Evolutionary conservation across 2,797 vertebrate species (phyloP), one percentile per base, ranked within the genome.

Genomic region (Melanotaenia parkinsoni): DNA sequence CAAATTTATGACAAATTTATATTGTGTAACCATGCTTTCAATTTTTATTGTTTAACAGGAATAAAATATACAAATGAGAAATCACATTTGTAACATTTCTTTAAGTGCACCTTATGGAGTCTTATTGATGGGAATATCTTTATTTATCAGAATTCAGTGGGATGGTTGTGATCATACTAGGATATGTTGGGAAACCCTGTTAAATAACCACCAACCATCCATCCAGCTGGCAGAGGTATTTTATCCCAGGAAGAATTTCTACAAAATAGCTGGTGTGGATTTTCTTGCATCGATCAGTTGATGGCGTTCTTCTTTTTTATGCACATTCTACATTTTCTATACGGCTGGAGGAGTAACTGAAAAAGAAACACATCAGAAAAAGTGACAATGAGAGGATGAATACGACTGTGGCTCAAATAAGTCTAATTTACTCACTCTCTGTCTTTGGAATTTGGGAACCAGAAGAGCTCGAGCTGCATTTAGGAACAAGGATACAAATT

Each of bases 331-430:
- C n/a, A 32, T 67, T 74, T 78, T 79, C 89, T 92, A 95, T 64
- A 94, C 94, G 58, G 93, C 90, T 83, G 93, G 93, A 84, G 92
- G 85, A 45, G 94, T 93, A 58, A 93, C 95, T 95, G 87, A 50
- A 54, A 72, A 72, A 70, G 8, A 67, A 40, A 51, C 0, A 67
- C 60, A 62, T 61, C 1, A 43, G 24, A 74, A 18, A 62, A 18
- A 32, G 10, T 12, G 24, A 28, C 2, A 75, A 43, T n/a, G 54
- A 54, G 2, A 28, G 4, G 63, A 38, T n/a, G 16, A 1, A 28
- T n/a, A 62, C 0, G 2, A 1, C 11, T 59, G 20, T 18, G 16
- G 50, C 13, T n/a, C 0, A 8, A 4, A 50, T 45, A 11, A 14
- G n/a, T 18, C 3, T 45, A 10, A 24, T 16, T 3, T 51, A 56